Evolutionary conservation across 2,888 invertebrate genomes (phyloP), one percentile per base, ranked within the genome.

Genomic region (Acanthopleura granulata): DNA sequence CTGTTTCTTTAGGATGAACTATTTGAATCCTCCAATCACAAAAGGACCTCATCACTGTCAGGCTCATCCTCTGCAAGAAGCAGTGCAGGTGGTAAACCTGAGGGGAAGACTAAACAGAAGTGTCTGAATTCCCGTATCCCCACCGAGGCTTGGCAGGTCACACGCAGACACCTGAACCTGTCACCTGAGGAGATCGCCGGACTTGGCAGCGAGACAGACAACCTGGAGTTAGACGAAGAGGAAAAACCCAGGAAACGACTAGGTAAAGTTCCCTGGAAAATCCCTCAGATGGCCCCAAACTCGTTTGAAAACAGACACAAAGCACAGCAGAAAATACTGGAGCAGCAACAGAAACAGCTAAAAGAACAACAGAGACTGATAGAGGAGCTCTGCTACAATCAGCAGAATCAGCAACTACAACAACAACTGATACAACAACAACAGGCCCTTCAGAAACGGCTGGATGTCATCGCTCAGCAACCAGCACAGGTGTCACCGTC

Each of bases 321-420:
- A 11, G 85, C 88, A 0, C 89, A 90, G 80, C 88, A 89, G 83
- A 87, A 87, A 74, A 83, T 88, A 57, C 77, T 89, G 14, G 80
- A 83, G 49, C 84, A 85, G 14, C 90, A 90, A 76, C 88, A 88
- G 77, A 80, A 83, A 62, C 86, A 89, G 75, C 81, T 89, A 15
- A 79, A 81, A 72, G 88, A 88, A 75, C 89, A 89, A 74, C 81
- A 85, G 72, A 73, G 82, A 72, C 71, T 89, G 76, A 88, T 89
- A 40, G 84, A 88, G 72, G 88, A 88, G 27, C 79, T 89, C 22
- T 84, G 85, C 78, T 87, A 80, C 73, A 62, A 79, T 62, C 83
- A 82, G 62, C 81, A n/a, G n/a, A 40, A 71, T 14, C 71, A 71
- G 40, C 15, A 30, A 6, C 40, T 71, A 49, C 40, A 71, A 49